phyloP scores from a whole-genome alignment of 2,888 invertebrate genomes.

The Lepidocyrtoides sp. region DNA sequence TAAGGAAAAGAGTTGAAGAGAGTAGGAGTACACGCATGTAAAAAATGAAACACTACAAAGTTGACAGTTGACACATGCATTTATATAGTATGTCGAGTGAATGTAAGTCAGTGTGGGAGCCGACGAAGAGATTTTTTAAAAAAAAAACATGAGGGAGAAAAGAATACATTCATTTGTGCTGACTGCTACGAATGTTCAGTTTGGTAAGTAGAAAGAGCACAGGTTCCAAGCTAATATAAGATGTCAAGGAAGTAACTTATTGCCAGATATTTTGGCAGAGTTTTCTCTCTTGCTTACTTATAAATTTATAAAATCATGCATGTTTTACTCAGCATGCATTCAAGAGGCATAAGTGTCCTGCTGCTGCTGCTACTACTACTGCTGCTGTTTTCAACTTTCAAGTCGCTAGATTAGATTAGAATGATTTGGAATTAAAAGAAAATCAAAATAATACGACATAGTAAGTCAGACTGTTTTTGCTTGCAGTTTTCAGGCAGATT shows the following conservation, averaged over 20 bases:
- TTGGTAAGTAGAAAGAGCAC: background rate
- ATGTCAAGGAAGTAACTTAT: conserved; percentile 63
- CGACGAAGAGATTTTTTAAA: too few species aligned
- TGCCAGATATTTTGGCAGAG: conserved; percentile 58
- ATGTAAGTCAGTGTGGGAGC: conserved; percentile 24
- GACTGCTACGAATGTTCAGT: background rate
- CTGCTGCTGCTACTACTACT: background rate
- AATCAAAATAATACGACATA: background rate
- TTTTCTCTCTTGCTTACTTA: background rate
- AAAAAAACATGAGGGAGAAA: conserved; percentile 32
- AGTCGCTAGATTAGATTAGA: background rate
- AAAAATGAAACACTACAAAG: conserved; percentile 12
- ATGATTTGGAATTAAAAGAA: background rate
- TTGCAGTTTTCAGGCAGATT: background rate
- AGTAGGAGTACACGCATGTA: background rate
- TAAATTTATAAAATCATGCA: background rate
- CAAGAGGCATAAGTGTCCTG: background rate
- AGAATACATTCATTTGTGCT: background rate
- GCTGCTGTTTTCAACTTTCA: background rate
- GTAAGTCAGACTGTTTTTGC: background rate
- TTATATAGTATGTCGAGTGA: conserved; percentile 33
- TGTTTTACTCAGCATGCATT: background rate
- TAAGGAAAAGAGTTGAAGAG: conserved; percentile 12
- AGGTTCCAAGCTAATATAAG: background rate
- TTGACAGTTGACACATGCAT: conserved; percentile 46